phyloP scores from a whole-genome alignment of 2,888 invertebrate genomes.

The Matsumyia berberina region DNA sequence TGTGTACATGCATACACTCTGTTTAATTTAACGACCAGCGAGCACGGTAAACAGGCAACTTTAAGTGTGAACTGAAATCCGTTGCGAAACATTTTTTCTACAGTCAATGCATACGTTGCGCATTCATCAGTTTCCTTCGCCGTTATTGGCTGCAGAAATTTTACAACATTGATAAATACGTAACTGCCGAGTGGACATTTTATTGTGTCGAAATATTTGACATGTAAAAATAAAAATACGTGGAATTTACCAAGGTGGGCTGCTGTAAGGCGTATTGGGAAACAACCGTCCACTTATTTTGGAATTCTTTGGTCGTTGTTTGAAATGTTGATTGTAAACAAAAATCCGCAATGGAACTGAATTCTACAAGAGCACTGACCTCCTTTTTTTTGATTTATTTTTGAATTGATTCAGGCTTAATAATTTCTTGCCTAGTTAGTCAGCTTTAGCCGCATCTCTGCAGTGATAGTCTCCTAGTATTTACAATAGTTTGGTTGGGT shows the following conservation, averaged over 20 bases:
- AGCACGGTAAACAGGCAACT: background rate
- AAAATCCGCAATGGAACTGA: background rate
- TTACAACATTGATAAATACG: no score
- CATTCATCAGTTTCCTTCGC: no score
- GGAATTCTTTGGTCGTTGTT: background rate
- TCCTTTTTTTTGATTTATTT: no score
- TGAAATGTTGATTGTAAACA: background rate
- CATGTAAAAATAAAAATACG: background rate
- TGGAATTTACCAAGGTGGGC: background rate
- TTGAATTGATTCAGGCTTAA: no score
- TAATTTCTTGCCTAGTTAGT: no score
- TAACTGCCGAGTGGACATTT: no score
- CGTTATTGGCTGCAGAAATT: no score
- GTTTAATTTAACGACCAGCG: constrained; percentile 39
- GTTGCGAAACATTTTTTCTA: background rate
- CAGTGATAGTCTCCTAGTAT: no score
- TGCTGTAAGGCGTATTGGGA: background rate
- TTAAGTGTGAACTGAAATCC: background rate
- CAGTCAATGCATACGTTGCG: no score
- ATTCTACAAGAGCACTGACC: background rate
- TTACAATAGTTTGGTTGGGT: no score
- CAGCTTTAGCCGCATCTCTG: no score
- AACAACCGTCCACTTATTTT: background rate
- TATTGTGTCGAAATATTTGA: constrained; percentile 6
- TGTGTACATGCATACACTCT: no score